Percentiles rank a stretch among this genome's conserved stretches.
These are phyloP conservation scores for Bimastos eiseni DNA, from an alignment of 2,888 invertebrate species.

Conservation along the genomic window DNA sequence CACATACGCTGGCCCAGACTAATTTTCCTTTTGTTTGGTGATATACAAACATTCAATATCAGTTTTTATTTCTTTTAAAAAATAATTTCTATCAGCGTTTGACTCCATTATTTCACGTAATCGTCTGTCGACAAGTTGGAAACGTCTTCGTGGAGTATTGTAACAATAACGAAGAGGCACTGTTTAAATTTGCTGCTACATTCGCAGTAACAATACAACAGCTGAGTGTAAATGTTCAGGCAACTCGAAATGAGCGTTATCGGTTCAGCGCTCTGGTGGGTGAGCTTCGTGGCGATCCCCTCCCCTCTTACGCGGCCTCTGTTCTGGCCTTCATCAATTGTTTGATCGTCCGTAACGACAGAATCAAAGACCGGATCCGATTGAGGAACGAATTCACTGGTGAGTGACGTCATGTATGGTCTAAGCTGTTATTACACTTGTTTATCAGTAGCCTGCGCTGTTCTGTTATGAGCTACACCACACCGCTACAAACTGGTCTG, in stretches of 20 bases:
- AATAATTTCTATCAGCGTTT: too few species aligned
- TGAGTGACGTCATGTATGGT: constrained; percentile 59
- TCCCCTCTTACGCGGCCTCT: constrained; percentile 86
- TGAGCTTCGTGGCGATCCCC: constrained; percentile 79
- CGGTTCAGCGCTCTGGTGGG: constrained; percentile 84
- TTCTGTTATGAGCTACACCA: too few species aligned
- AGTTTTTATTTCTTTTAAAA: too few species aligned
- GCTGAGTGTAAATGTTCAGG: background rate
- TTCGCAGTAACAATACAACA: background rate
- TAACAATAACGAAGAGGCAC: background rate
- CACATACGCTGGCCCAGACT: too few species aligned
- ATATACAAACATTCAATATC: too few species aligned
- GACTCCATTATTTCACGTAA: background rate
- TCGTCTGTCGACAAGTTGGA: background rate
- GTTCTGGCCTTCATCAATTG: constrained; percentile 93
- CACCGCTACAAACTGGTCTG: too few species aligned
- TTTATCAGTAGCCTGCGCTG: background rate
- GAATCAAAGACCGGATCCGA: constrained; percentile 81
- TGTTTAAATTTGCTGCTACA: background rate
- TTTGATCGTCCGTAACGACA: constrained; percentile 85
- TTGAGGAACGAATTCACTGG: constrained; percentile 94
- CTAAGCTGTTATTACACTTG: background rate
- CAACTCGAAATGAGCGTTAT: constrained; percentile 68
- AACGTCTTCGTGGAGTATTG: background rate
- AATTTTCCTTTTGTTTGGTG: too few species aligned